Conservation (phyloP, 2,113 vertebrate genomes). For the Probosciger aterrimus region DNA sequence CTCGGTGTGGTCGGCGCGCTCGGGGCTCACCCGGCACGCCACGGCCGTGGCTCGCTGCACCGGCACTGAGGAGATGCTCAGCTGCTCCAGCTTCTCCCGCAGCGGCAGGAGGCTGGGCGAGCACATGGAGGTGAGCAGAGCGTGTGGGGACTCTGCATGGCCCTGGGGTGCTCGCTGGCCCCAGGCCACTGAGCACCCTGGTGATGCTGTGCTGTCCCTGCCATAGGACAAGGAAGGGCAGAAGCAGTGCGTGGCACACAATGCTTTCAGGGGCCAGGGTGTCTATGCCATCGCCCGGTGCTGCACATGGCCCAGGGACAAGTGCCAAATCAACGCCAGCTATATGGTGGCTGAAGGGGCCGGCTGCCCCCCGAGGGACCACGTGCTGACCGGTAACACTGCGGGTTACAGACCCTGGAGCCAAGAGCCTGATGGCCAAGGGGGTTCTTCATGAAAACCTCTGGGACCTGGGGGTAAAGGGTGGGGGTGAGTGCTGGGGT, state of each 20-base stretch:
- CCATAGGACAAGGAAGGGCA: conserved; percentile 63
- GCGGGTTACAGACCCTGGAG: background rate
- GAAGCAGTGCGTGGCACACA: conserved; percentile 78
- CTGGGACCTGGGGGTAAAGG: background rate
- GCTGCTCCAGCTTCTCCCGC: conserved; percentile 77
- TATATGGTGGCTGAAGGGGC: background rate
- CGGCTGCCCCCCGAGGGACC: conserved; percentile 61
- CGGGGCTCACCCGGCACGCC: conserved; percentile 35
- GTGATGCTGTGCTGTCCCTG: background rate
- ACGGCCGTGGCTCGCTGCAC: conserved; percentile 67
- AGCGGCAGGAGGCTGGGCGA: conserved; percentile 72
- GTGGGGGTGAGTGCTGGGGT: background rate
- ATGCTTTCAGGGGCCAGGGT: conserved; percentile 48
- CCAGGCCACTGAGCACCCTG: rapidly evolving
- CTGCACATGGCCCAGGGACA: conserved; percentile 71
- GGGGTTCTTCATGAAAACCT: background rate
- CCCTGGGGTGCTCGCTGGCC: background rate
- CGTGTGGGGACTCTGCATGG: rapidly evolving
- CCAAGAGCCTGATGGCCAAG: background rate
- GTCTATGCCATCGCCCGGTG: conserved; percentile 84
- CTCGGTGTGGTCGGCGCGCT: conserved; percentile 84
- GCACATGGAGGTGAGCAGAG: conserved; percentile 71
- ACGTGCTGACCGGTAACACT: conserved; percentile 76
- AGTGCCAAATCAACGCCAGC: conserved; percentile 63
- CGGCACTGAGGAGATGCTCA: conserved; percentile 74